A percentile compares a stretch with the other conserved stretches of the same genome.
Conservation (phyloP, 2,113 vertebrate genomes). For the Hirundichthys speculiger region DNA sequence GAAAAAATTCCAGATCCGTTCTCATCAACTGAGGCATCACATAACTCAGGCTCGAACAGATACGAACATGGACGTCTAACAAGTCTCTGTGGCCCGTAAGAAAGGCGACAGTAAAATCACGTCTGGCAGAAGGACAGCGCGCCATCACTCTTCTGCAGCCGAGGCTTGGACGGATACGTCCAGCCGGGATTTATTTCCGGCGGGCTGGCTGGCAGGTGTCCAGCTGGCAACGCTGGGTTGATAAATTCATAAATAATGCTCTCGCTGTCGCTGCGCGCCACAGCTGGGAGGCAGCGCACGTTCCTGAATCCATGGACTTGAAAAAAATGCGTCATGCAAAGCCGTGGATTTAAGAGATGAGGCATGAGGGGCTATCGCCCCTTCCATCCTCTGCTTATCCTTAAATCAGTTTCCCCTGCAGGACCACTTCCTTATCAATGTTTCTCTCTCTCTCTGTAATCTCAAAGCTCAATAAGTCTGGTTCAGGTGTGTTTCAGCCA, state of each 20-base stretch:
- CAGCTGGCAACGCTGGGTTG: slow-evolving; percentile 41
- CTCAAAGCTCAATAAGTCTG: slow-evolving; percentile 31
- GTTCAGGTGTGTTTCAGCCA: slow-evolving; percentile 2
- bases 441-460: slow-evolving; percentile 1
- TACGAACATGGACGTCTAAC: background rate
- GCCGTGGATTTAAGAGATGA: slow-evolving; percentile 23
- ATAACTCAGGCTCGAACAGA: background rate
- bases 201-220: slow-evolving; percentile 26
- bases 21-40: background rate
- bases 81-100: slow-evolving; percentile 14
- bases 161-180: slow-evolving; percentile 21
- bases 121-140: background rate
- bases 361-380: background rate
- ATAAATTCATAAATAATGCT: slow-evolving; percentile 67
- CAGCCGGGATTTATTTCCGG: slow-evolving; percentile 17
- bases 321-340: slow-evolving; percentile 39
- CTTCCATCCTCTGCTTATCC: too few relatives aligned
- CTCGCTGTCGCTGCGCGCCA: slow-evolving; percentile 36
- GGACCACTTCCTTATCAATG: background rate
- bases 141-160: slow-evolving; percentile 26
- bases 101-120: background rate
- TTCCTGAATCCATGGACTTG: slow-evolving; percentile 37
- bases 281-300: slow-evolving; percentile 36
- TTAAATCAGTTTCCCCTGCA: slow-evolving; percentile 7
- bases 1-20: too few relatives aligned